Evolutionary conservation across 1,140 invertebrate genomes (phyloP).

Genomic region (Rhagoletis zephyria): DNA sequence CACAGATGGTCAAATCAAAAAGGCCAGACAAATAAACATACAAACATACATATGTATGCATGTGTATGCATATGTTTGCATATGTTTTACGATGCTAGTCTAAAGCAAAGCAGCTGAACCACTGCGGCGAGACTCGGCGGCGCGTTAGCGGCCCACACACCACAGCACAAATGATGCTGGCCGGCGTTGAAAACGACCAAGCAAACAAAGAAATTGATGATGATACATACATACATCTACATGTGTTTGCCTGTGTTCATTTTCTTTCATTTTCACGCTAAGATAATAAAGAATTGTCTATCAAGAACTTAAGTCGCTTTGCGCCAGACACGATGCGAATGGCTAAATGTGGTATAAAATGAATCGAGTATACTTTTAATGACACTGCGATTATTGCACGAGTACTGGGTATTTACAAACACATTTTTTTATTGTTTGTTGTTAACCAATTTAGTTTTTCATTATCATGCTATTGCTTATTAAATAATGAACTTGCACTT

Average conservation of each 20-base stretch:
- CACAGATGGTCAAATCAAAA: slow-evolving; percentile 32
- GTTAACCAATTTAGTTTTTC: neutral
- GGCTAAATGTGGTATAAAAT: too few species aligned
- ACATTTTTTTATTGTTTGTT: neutral
- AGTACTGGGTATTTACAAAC: neutral
- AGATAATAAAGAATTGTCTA: neutral
- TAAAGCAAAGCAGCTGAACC: neutral
- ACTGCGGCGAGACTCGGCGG: slow-evolving; percentile 26
- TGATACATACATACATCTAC: neutral
- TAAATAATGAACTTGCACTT: slow-evolving; percentile 9
- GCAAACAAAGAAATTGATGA: slow-evolving; percentile 17
- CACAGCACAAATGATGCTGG: slow-evolving; percentile 11
- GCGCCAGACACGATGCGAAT: neutral
- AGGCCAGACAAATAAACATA: slow-evolving; percentile 6
- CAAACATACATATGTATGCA: neutral
- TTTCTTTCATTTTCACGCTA: too few species aligned
- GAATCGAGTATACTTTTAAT: neutral
- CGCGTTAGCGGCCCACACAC: slow-evolving; percentile 33
- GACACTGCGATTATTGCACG: neutral
- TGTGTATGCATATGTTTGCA: neutral
- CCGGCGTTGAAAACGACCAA: neutral
- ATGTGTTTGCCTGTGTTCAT: too few species aligned
- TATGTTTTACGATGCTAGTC: neutral
- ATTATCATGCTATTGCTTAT: slow-evolving; percentile 15
- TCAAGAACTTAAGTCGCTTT: slow-evolving; percentile 3